Evolutionary conservation across 1,140 invertebrate genomes (phyloP), one percentile per base, ranked within the genome.

Genomic region (Drosophila baimaii): DNA sequence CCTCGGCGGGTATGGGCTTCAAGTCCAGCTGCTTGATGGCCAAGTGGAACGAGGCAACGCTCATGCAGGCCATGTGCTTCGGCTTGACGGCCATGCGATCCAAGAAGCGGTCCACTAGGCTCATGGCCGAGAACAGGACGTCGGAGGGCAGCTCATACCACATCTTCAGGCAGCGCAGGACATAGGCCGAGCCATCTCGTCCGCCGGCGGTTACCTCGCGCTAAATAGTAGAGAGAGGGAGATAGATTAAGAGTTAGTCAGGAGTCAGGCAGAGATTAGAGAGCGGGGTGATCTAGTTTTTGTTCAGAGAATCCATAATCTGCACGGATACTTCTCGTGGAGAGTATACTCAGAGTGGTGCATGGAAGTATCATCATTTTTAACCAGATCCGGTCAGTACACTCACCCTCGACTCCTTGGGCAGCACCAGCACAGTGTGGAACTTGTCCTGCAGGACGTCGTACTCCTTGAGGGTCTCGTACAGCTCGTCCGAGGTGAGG

Each of bases 81-180:
- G 92, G 84, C 69, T 90, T 92, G 64, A 95, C 95, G 90, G 95
- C 95, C 95, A 96, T 95, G 81, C 95, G 95, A 27, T 95, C 95
- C 57, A 96, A 88, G 74, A 95, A 96, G 76, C 95, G 93, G 91
- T 97, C 96, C 91, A 96, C 95, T 62, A 96, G 89, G 91, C 95
- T 96, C 90, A 96, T 94, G 49, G 96, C 95, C 64, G 95, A 94
- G 90, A 96, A 95, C 68, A 96, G 94, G 15, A 96, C 95, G 74
- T 96, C 95, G 12, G 95, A 94, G 5, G 96, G 95, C 79, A 96
- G 91, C 89, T 96, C 96, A 89, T 95, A 97, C 95, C 96, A 96
- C 70, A 96, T 95, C 92, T 96, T 97, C 39, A 97, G 93, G 90
- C 96, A 96, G 63, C 96, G 94, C 78, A 97, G 92, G 74, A 96